These are phyloP conservation scores for Psephotus haematonotus DNA, from an alignment of 2,113 vertebrate genomes.

Conservation along the genomic window DNA sequence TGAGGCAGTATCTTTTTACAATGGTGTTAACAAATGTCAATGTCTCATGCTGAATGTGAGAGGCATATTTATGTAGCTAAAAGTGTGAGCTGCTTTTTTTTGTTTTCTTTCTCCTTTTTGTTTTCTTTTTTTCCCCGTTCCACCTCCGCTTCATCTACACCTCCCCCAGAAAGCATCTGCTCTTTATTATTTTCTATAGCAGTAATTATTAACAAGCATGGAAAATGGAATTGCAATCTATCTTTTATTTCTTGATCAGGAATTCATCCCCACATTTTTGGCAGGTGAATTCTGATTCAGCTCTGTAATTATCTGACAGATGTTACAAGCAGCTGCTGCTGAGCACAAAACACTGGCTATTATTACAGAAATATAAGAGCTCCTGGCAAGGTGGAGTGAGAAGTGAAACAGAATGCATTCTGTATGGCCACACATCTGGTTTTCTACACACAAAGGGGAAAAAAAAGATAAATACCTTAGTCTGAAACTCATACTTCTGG, in stretches of 20 bases:
- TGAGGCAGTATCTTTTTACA: conserved; percentile 85
- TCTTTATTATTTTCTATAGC: conserved; percentile 68
- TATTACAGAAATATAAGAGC: conserved; percentile 63
- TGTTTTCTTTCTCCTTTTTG: background rate
- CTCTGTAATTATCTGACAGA: conserved; percentile 76
- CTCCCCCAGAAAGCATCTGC: conserved; percentile 74
- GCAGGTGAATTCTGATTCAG: conserved; percentile 77
- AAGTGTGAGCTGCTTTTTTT: conserved; percentile 63
- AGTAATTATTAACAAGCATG: conserved; percentile 70
- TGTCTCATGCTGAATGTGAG: conserved; percentile 77
- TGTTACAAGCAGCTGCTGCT: conserved; percentile 74
- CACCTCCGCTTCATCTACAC: conserved; percentile 55
- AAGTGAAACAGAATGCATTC: conserved; percentile 63
- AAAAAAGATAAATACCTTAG: conserved; percentile 29
- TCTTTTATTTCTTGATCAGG: conserved; percentile 76
- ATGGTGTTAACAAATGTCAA: conserved; percentile 80
- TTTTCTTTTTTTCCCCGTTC: background rate
- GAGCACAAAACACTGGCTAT: conserved; percentile 55
- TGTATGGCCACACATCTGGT: conserved; percentile 66
- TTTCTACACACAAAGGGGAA: conserved; percentile 1
- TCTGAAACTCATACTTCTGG: conserved; percentile 51
- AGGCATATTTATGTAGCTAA: conserved; percentile 71
- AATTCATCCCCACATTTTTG: conserved; percentile 71
- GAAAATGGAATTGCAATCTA: conserved; percentile 72
- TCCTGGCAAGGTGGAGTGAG: conserved; percentile 69